Base-by-base conservation (phyloP, 2,113 vertebrate species). In the Oreocharis arfaki region DNA sequence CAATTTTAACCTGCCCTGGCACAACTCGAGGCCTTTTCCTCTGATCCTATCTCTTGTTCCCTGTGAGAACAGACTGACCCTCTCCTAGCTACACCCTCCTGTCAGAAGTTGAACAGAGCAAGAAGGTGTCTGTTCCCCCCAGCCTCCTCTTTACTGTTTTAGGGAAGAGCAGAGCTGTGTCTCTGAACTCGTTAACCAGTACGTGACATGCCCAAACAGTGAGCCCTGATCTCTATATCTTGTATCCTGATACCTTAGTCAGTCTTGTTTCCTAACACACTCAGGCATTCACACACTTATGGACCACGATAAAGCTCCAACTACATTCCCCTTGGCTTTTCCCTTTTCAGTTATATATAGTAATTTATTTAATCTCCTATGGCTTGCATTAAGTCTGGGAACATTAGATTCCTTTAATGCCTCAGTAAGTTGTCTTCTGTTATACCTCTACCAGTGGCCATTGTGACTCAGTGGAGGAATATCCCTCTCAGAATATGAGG, bases 391-490 rank as follows among this genome's bases (percentile, higher is more conserved):
- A 42, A n/a, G n/a, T 13, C 55, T 23, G n/a, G 46, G 50, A 84
- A 76, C 35, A 46, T 49, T 47, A 91, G 57, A 4, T 37, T 80
- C 64, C 76, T 92, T 65, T 87, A 89, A 89, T 89, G 46, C 69
- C 41, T 89, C 68, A 47, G 6, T 22, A 84, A 76, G 11, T 84
- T 1, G 0, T 35, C 30, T 67, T 65, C 69, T 47, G 50, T 87
- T 89, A 87, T 74, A 63, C 33, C 44, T 81, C 90, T 93, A 50
- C 67, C 84, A 71, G 69, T 5, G 9, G 39, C 69, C 35, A 41
- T 73, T 49, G 41, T 0, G 1, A 55, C 30, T 42, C 30, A 17
- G 11, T 19, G 42, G 61, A 75, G 85, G 60, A 91, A 75, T 17
- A 84, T 87, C 46, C 84, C 41, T 27, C 49, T 35, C 30, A 3